Conservation (phyloP, 1,140 invertebrate species). For the Leptopilina clavipes region DNA sequence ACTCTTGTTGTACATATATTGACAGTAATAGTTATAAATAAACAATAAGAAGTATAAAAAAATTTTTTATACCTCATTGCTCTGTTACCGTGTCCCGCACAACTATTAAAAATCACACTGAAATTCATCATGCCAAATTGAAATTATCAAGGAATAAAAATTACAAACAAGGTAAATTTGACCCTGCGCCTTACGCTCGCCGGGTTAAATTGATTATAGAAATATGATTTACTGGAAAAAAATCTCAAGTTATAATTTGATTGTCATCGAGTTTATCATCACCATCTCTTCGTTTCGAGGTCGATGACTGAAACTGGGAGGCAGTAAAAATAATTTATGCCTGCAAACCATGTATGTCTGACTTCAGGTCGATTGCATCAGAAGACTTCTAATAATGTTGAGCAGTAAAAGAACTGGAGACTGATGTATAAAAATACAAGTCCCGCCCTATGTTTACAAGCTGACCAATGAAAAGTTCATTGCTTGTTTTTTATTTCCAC, state of each 20-base stretch:
- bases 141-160: too few species aligned
- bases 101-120: too few species aligned
- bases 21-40: too few species aligned
- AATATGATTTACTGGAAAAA: too few species aligned
- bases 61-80: too few species aligned
- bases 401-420: not conserved
- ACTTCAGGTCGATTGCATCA: slow-evolving; percentile 3
- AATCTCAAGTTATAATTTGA: not conserved
- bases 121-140: too few species aligned
- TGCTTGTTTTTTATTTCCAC: not conserved
- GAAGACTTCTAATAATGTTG: slow-evolving; percentile 5
- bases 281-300: not conserved
- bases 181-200: too few species aligned
- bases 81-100: too few species aligned
- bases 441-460: slow-evolving; percentile 20
- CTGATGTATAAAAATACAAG: slow-evolving; percentile 27
- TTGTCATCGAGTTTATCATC: slow-evolving; percentile 22
- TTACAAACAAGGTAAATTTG: too few species aligned
- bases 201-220: too few species aligned
- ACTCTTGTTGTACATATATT: too few species aligned
- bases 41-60: too few species aligned
- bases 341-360: not conserved
- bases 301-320: slow-evolving; percentile 2
- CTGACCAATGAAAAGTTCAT: slow-evolving; percentile 24
- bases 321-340: slow-evolving; percentile 21